Percentiles rank a stretch among this genome's conserved stretches.
Evolutionary conservation across 2,113 vertebrate species (phyloP).

Genomic region (Mionectes macconnelli): DNA sequence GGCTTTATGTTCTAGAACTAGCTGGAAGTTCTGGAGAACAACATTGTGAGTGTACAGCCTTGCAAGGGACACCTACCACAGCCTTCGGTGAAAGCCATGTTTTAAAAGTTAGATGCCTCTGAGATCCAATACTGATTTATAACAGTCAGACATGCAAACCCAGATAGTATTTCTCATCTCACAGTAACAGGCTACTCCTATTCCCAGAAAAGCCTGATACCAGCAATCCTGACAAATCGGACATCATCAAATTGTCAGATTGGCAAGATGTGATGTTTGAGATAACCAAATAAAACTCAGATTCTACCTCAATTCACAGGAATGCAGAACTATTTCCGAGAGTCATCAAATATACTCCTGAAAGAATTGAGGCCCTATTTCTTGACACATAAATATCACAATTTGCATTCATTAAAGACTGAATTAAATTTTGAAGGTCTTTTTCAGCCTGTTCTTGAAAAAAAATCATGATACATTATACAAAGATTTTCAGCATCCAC

Average conservation of each 20-base stretch:
- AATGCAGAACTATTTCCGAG: neutral
- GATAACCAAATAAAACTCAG: slow-evolving; percentile 4
- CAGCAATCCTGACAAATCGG: neutral
- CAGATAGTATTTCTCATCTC: neutral
- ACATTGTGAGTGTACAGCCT: neutral
- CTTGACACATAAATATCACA: neutral
- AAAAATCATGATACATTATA: neutral
- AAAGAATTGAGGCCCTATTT: neutral
- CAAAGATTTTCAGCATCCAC: neutral
- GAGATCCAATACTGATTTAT: neutral
- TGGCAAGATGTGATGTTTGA: neutral
- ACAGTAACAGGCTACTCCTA: neutral
- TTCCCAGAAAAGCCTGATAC: neutral
- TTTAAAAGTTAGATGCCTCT: neutral
- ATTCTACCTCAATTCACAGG: neutral
- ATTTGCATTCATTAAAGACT: neutral
- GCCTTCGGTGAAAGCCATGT: neutral
- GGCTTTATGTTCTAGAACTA: neutral
- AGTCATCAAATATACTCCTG: neutral
- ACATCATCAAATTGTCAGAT: neutral
- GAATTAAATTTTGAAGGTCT: neutral
- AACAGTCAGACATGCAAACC: neutral
- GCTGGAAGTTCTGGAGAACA: neutral
- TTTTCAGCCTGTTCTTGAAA: neutral
- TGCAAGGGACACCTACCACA: neutral